Percentiles rank a stretch among this genome's conserved stretches.
Conservation (phyloP, 2,113 vertebrate species). For the Apaloderma vittatum region DNA sequence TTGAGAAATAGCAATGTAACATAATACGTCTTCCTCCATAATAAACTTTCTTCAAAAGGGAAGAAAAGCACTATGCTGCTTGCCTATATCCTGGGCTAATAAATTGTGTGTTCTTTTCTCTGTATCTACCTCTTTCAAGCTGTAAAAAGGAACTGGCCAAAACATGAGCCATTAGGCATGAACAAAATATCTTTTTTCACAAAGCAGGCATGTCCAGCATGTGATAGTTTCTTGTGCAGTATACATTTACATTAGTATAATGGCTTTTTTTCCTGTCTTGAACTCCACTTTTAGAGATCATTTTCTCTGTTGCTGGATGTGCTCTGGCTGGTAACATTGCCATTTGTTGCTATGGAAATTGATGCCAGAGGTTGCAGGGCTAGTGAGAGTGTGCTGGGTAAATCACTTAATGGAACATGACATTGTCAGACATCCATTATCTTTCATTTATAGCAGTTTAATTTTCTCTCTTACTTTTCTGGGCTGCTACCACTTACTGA, state of each 20-base stretch:
- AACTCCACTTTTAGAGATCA: neutral
- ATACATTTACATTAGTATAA: neutral
- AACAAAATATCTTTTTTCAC: neutral
- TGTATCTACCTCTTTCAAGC: neutral
- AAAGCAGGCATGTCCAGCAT: neutral
- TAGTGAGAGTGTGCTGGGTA: neutral
- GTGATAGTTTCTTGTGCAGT: neutral
- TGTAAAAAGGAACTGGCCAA: neutral
- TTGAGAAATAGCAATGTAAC: neutral
- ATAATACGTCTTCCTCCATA: neutral
- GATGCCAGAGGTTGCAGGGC: slow-evolving; percentile 7
- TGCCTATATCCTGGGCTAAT: neutral
- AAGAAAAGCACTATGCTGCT: neutral
- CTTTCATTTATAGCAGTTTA: slow-evolving; percentile 42
- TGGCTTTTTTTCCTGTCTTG: neutral
- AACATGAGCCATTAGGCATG: neutral
- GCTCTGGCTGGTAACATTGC: neutral
- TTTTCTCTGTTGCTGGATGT: neutral
- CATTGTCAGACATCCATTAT: slow-evolving; percentile 45
- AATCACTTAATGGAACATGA: slow-evolving; percentile 50
- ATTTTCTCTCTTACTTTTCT: slow-evolving; percentile 44
- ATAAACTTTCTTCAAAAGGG: neutral
- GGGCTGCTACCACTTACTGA: neutral
- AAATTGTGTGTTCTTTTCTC: neutral
- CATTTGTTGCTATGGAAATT: slow-evolving; percentile 68